A percentile compares a stretch with the other conserved stretches of the same genome.
Evolutionary conservation across 2,888 invertebrate genomes (phyloP).

Genomic region (Lithophane semibrunnea): DNA sequence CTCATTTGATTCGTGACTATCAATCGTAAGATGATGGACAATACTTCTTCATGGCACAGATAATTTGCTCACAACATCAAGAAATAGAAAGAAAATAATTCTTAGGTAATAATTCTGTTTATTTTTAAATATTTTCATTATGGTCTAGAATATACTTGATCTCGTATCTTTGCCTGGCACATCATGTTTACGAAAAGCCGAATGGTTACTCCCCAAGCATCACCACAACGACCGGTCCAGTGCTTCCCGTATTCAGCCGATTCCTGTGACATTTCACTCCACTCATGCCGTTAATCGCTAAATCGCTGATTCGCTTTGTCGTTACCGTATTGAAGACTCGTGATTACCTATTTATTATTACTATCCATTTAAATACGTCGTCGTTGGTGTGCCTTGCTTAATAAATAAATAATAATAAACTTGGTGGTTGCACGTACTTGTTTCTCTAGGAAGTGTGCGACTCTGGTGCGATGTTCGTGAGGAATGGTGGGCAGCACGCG

Average conservation of each 20-base stretch:
- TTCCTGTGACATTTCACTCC: background rate
- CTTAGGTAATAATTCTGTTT: too few relatives aligned
- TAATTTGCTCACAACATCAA: background rate
- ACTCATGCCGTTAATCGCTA: background rate
- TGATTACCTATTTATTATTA: background rate
- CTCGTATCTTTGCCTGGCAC: background rate
- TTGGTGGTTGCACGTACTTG: slow-evolving; percentile 90
- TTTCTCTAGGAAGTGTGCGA: slow-evolving; percentile 99
- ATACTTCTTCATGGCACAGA: too few relatives aligned
- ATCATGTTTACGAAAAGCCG: background rate
- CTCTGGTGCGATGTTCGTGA: slow-evolving; percentile 98
- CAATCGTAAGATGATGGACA: background rate
- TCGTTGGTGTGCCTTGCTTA: background rate
- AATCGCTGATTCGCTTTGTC: background rate
- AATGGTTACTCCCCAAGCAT: background rate
- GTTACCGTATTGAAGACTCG: background rate
- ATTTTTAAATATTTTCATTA: background rate
- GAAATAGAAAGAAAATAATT: too few relatives aligned
- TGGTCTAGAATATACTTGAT: background rate
- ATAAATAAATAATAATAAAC: background rate
- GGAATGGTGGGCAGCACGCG: slow-evolving; percentile 98
- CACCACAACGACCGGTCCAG: background rate
- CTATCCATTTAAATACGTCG: background rate
- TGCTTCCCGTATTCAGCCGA: background rate
- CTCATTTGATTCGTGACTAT: background rate